Conservation (phyloP, 2,888 invertebrate genomes). For the Serrognathus titanus region DNA sequence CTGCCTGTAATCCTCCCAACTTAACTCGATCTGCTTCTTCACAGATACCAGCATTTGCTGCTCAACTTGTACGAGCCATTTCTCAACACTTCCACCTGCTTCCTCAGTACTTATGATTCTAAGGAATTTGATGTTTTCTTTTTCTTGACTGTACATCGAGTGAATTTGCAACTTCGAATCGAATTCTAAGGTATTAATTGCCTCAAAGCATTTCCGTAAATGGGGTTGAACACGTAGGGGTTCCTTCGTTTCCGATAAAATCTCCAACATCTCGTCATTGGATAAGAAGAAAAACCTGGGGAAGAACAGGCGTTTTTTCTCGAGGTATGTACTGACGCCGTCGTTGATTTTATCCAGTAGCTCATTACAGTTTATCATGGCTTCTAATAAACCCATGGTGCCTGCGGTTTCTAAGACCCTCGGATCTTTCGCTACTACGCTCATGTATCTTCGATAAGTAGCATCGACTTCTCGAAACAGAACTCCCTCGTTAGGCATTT, state of each 20-base stretch:
- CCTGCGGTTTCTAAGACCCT: slow-evolving; percentile 66
- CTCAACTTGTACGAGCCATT: slow-evolving; percentile 82
- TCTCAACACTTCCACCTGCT: slow-evolving; percentile 79
- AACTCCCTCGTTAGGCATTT: slow-evolving; percentile 81
- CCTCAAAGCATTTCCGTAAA: slow-evolving; percentile 85
- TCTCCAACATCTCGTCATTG: slow-evolving; percentile 87
- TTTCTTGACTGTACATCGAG: slow-evolving; percentile 74
- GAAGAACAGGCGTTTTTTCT: slow-evolving; percentile 79
- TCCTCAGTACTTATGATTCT: slow-evolving; percentile 65
- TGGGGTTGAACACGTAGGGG: slow-evolving; percentile 81
- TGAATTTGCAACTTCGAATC: slow-evolving; percentile 69
- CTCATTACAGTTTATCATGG: slow-evolving; percentile 63
- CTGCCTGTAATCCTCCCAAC: slow-evolving; percentile 62
- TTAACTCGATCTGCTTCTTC: slow-evolving; percentile 63
- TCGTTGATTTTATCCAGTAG: slow-evolving; percentile 78
- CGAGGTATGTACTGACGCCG: slow-evolving; percentile 77
- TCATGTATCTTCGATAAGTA: slow-evolving; percentile 66
- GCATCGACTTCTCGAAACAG: slow-evolving; percentile 73
- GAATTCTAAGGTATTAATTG: slow-evolving; percentile 72
- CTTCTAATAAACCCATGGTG: slow-evolving; percentile 64
- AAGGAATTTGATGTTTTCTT: slow-evolving; percentile 65
- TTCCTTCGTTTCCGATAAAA: slow-evolving; percentile 85
- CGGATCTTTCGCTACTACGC: slow-evolving; percentile 58
- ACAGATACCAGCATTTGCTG: slow-evolving; percentile 74
- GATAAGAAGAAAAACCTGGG: slow-evolving; percentile 88